These are phyloP conservation scores for Piaya cayana DNA, from an alignment of 2,113 vertebrate genomes.

Conservation along the genomic window DNA sequence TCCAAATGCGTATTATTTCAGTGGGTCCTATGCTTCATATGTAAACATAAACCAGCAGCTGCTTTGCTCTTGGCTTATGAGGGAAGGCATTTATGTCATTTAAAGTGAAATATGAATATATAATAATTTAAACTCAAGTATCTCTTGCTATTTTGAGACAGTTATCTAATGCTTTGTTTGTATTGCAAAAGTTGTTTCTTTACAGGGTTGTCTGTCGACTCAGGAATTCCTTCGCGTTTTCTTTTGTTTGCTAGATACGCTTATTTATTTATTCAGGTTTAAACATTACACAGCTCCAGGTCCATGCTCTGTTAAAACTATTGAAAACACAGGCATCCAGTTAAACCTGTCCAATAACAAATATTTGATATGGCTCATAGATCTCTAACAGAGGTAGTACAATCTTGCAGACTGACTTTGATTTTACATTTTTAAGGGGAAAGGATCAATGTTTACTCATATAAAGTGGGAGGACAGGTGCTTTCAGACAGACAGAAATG, in stretches of 20 bases:
- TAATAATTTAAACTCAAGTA: background rate
- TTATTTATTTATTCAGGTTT: constrained; percentile 28
- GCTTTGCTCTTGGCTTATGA: background rate
- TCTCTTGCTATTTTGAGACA: background rate
- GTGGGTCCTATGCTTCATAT: rapidly evolving
- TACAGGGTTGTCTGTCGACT: background rate
- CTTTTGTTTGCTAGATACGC: background rate
- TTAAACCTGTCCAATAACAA: constrained; percentile 2
- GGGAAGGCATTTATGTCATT: background rate
- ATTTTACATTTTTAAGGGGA: background rate
- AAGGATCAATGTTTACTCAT: background rate
- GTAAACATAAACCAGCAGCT: background rate
- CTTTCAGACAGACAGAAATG: background rate
- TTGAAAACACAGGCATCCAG: background rate
- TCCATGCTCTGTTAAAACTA: background rate
- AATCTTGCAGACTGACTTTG: background rate
- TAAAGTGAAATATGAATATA: background rate
- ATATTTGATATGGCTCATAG: constrained; percentile 9
- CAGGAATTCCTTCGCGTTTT: background rate
- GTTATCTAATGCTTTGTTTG: background rate
- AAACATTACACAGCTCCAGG: background rate
- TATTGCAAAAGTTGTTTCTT: background rate
- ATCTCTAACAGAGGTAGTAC: background rate
- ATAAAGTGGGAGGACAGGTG: background rate
- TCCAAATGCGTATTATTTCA: background rate